Conservation (phyloP, 2,113 vertebrate genomes). For the Tragelaphus scriptus region DNA sequence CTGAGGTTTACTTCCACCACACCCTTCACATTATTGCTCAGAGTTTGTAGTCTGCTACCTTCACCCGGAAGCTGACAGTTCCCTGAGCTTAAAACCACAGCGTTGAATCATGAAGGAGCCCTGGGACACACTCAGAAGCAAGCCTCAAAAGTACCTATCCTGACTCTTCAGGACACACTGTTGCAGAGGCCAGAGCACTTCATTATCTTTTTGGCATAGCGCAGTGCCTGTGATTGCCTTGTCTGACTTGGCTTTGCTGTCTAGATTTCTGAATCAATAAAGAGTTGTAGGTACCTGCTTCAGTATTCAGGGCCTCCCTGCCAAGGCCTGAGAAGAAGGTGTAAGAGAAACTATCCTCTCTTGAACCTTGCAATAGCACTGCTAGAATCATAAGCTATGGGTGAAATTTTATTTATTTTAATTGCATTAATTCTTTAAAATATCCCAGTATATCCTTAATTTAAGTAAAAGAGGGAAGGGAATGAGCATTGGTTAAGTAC, state of each 20-base stretch:
- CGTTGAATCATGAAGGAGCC: background rate
- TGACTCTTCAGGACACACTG: background rate
- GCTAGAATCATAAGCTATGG: background rate
- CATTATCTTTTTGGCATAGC: slow-evolving; percentile 50
- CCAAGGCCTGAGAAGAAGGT: background rate
- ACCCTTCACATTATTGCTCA: background rate
- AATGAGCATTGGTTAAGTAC: background rate
- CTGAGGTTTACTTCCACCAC: background rate
- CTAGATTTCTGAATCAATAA: slow-evolving; percentile 64
- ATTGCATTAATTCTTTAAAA: background rate
- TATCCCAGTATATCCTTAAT: background rate
- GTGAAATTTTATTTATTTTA: background rate
- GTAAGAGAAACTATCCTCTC: background rate
- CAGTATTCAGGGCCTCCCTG: background rate
- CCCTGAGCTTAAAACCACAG: background rate
- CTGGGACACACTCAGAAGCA: background rate
- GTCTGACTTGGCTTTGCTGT: slow-evolving; percentile 36
- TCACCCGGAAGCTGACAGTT: background rate
- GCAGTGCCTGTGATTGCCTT: slow-evolving; percentile 9
- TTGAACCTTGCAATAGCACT: background rate
- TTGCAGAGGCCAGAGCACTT: background rate
- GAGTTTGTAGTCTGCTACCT: background rate
- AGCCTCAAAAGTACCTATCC: background rate
- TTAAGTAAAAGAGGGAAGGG: background rate
- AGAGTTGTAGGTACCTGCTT: slow-evolving; percentile 48